Evolutionary conservation across 2,888 invertebrate genomes (phyloP), one percentile per base, ranked within the genome.

Genomic region (Ctenicera cuprea): DNA sequence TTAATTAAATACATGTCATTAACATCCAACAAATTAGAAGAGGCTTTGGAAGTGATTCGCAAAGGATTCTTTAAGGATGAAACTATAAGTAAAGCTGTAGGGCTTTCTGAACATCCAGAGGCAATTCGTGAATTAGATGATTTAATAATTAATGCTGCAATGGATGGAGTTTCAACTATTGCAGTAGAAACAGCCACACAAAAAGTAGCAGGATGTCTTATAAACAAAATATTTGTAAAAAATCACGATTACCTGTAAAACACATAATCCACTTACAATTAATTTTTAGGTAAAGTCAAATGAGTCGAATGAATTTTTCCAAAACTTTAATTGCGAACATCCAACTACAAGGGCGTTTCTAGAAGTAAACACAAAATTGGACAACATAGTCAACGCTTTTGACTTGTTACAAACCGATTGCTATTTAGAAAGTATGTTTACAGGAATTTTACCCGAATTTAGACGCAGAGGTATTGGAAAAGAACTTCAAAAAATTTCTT

Each of bases 111-210:
- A 20, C 7, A 18, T 12, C 22, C 41, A 11, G 38, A 61, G 41
- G 61, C 61, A 1, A 12, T 38, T 61, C 8, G 18, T 4, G 61
- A 61, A 61, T 14, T 61, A 41, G 61, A 61, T n/a, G 12, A 12
- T 20, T 2, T 61, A 37, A 4, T 41, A 0, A 1, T 61, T 0
- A n/a, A 38, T n/a, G 20, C 18, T 12, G 20, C 20, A 8, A 20
- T 7, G 20, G 61, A 61, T 41, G 61, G 61, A 20, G 22, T 38
- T 41, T 61, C 61, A 8, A 0, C 22, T 3, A 9, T 61, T 11
- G 41, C 61, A 1, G 12, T 20, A 0, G 61, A 61, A 20, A 14
- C 20, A 41, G 7, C 7, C 1, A 61, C 61, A 2, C n/a, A 22
- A 20, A 61, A 41, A 20, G 12, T 61, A 12, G 20, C 9, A n/a